A percentile compares a stretch with the other conserved stretches of the same genome.
Evolutionary conservation across 2,113 vertebrate species (phyloP).

Genomic region (Engystomops pustulosus): DNA sequence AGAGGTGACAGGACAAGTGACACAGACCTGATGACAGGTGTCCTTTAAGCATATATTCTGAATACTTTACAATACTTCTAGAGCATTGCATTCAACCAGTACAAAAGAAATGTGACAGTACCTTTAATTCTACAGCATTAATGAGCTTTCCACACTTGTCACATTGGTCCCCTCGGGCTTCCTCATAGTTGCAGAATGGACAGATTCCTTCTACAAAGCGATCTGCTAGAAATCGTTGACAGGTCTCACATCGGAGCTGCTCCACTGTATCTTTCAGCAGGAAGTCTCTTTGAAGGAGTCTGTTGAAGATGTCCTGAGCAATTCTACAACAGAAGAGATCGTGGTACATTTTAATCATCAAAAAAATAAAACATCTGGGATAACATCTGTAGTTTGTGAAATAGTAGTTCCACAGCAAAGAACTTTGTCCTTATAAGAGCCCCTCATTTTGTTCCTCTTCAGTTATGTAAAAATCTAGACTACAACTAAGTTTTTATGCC

Average conservation of each 20-base stretch:
- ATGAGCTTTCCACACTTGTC: constrained; percentile 96
- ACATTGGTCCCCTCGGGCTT: constrained; percentile 95
- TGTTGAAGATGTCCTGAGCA: constrained; percentile 91
- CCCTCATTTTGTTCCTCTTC: too few relatives aligned
- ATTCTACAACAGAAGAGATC: constrained; percentile 76
- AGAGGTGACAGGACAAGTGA: too few relatives aligned
- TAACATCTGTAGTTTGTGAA: too few relatives aligned
- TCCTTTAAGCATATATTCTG: too few relatives aligned
- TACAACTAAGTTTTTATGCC: too few relatives aligned
- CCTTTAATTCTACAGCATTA: constrained; percentile 93
- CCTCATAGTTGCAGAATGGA: constrained; percentile 86
- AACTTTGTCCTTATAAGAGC: too few relatives aligned
- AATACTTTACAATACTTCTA: too few relatives aligned
- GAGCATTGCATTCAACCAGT: too few relatives aligned
- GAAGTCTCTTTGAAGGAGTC: constrained; percentile 77
- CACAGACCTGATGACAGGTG: too few relatives aligned
- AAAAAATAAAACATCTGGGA: not conserved
- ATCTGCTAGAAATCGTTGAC: constrained; percentile 89
- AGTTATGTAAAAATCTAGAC: too few relatives aligned
- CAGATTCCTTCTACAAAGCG: constrained; percentile 95
- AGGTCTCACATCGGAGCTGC: constrained; percentile 86
- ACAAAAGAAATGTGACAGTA: constrained; percentile 60
- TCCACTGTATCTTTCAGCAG: constrained; percentile 86
- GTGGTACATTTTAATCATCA: not conserved
- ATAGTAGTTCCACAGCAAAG: too few relatives aligned